Evolutionary conservation across 2,888 invertebrate genomes (phyloP).

Genomic region (Polylopha cassiicola): DNA sequence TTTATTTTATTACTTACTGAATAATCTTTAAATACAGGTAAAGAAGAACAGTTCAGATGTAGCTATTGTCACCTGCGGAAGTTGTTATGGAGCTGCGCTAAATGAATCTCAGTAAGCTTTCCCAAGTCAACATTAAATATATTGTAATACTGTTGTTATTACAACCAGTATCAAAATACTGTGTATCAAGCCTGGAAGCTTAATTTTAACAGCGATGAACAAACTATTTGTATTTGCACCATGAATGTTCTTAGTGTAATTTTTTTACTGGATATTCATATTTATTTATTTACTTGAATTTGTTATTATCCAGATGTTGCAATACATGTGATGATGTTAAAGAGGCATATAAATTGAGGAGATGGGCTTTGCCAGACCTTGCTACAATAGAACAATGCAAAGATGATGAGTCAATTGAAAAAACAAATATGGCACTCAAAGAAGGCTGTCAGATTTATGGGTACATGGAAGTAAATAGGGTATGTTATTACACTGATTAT

Average conservation of each 20-base stretch:
- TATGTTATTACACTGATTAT: slow-evolving; percentile 49
- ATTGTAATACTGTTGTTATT: slow-evolving; percentile 4
- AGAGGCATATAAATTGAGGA: slow-evolving; percentile 91
- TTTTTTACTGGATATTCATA: no score
- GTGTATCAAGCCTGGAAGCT: no score
- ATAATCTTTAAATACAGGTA: slow-evolving; percentile 32
- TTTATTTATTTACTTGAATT: no score
- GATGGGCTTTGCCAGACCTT: slow-evolving; percentile 90
- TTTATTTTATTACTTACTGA: slow-evolving; percentile 5
- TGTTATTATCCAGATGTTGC: slow-evolving; percentile 87
- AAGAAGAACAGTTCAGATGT: slow-evolving; percentile 68
- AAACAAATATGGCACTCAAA: slow-evolving; percentile 86
- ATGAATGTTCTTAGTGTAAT: no score
- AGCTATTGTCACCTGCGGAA: slow-evolving; percentile 85
- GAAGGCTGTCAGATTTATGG: slow-evolving; percentile 98
- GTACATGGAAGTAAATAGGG: slow-evolving; percentile 95
- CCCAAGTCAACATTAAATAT: background rate
- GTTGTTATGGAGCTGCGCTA: slow-evolving; percentile 94
- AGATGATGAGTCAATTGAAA: slow-evolving; percentile 85
- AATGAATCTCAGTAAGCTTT: slow-evolving; percentile 78
- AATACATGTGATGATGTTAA: slow-evolving; percentile 97
- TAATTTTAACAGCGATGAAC: no score
- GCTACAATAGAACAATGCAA: slow-evolving; percentile 94
- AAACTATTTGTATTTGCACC: no score
- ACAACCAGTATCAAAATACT: slow-evolving; percentile 1